Evolutionary conservation across 2,797 vertebrate species (phyloP), one percentile per base, ranked within the genome.

Genomic region (Falco cherrug): DNA sequence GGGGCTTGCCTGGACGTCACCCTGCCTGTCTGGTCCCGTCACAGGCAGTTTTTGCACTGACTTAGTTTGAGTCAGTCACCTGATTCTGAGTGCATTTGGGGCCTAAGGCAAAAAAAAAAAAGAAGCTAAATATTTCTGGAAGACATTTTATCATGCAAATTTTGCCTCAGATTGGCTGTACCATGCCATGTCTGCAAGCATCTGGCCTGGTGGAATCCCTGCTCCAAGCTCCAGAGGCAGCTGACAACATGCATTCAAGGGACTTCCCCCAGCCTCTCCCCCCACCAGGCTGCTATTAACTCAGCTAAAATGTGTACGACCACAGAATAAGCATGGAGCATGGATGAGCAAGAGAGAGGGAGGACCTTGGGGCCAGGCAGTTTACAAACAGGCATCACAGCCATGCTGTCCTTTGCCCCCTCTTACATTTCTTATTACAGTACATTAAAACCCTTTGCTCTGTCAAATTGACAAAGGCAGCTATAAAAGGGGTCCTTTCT

Each of bases 371-470:
- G 90, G 96, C 93, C 73, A 83, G 84, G 91, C 78, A 9, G 93
- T 93, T 96, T 95, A 90, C 95, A 96, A 94, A 92, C 88, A 87
- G 87, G 93, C 93, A 87, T 95, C 95, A 59, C 71, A 86, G 84
- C 83, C 95, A 77, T 11, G 31, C 91, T 97, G 95, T 96, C 97
- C 94, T 97, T 91, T 96, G 95, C 76, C 92, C 97, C 90, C 91
- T 97, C 91, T 95, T 97, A 92, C 74, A 91, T 97, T 96, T 94
- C 92, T 95, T 95, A 97, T 97, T 96, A 96, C 37, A 95, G 96
- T 84, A 95, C 95, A 95, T 97, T 97, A 96, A 97, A 98, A 87
- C 93, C 97, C 95, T 98, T 96, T 97, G 95, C 97, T 97, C 97
- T 90, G 64, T 96, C 93, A 95, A 75, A 74, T 89, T 95, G 96